Base-by-base conservation (phyloP, 2,113 vertebrate genomes). In the Grammomys surdaster region DNA sequence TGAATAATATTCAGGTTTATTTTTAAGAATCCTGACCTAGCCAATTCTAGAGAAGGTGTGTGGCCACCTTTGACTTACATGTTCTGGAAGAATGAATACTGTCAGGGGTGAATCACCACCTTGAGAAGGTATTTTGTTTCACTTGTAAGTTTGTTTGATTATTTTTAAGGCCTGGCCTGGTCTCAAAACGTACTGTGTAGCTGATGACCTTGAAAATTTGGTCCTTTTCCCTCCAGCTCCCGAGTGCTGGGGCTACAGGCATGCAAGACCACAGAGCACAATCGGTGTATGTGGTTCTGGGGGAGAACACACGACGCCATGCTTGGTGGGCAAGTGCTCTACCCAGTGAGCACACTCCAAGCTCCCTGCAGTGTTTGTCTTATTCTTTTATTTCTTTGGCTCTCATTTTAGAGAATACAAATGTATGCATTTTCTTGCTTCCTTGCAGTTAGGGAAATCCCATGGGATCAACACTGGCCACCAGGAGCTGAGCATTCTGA, bases 341-440 rank as follows among this genome's bases (percentile, higher is more conserved):
- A 16, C 65, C 20, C 46, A 9, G 33, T 0, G 67, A 88, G 67
- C 36, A 26, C 7, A 56, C 1, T 13, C 6, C 7, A 24, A 28
- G 48, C 16, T 36, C 43, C 4, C 13, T 5, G 65, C 63, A 51
- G 28, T 69, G 46, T 46, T 76, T 13, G 58, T 93, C n/a, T 3
- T 43, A 2, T 43, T 84, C 24, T 84, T 31, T 26, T 26, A 70
- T 58, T 51, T 65, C 33, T 73, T 14, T 93, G 19, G 2, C 7
- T 82, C 73, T 94, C 40, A 91, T 84, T 65, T 58, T 76, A 93
- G 67, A 95, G 82, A 46, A 7, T 76, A 67, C 89, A 90, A 60
- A 69, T 77, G 36, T 5, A 19, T 88, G 46, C 3, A 9, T 60
- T 72, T 92, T 13, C 48, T n/a, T 46, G 60, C 48, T 75, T 94